Evolutionary conservation across 2,888 invertebrate species (phyloP), one percentile per base, ranked within the genome.

Genomic region (Xylophagus ater): DNA sequence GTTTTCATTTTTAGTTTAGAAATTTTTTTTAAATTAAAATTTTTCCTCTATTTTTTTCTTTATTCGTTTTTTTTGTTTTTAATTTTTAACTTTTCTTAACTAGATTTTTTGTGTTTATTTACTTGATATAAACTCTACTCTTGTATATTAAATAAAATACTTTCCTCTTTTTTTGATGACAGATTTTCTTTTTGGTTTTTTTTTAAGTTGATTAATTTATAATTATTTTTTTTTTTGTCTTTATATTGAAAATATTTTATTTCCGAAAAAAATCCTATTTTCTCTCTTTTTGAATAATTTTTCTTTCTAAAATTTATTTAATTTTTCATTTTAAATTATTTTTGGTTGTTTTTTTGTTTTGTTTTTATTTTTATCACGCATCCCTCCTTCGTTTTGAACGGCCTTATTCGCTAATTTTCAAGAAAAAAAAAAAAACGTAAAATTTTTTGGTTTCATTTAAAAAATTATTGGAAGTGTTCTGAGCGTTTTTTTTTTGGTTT

Each of bases 281-380:
- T 28, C 8, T 10, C 7, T 10, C 9, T 23, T 23, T 23, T 6
- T 23, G 10, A 23, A 23, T 31, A 13, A 34, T 26, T 35, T 21
- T 18, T 30, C 29, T 30, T 38, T 39, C 18, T 34, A 35, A 25
- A 14, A 20, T 41, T 40, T 39, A 41, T 41, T 25, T 24, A 25
- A 31, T 35, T 29, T 41, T 37, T 32, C 21, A 28, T 36, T 29
- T 36, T 33, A 26, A 37, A 40, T 41, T 26, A 40, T 42, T 42
- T 33, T 30, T 37, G 26, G 25, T 33, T 21, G 33, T 25, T 23
- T 21, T 39, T 37, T 43, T 20, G 7, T 30, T 21, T 19, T 18
- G 15, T 37, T 28, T 42, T 47, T 47, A 49, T 38, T 56, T 53
- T 51, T 51, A 56, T 60, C 62, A 62, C 62, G 62, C 62, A 62